Percentiles rank a stretch among this genome's conserved stretches.
These are phyloP conservation scores for Volucella inanis DNA, from an alignment of 2,888 invertebrate genomes.

Conservation along the genomic window DNA sequence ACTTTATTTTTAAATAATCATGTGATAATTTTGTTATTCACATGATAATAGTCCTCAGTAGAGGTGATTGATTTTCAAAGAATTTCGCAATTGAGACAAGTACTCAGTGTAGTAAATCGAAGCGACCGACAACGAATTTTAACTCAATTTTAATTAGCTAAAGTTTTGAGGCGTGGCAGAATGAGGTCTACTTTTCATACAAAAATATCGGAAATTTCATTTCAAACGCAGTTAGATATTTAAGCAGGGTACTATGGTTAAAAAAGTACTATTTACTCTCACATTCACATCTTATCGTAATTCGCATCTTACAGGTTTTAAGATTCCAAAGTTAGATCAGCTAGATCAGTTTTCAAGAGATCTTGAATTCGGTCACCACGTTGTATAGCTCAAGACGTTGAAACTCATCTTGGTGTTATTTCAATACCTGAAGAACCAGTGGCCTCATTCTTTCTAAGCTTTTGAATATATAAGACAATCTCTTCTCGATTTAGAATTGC, in stretches of 20 bases:
- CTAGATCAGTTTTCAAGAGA: too few relatives aligned
- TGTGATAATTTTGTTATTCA: conserved; percentile 74
- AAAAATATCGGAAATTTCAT: not conserved
- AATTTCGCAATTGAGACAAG: conserved; percentile 63
- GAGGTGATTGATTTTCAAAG: conserved; percentile 74
- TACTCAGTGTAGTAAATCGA: not conserved
- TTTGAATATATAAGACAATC: too few relatives aligned
- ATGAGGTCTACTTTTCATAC: conserved; percentile 9
- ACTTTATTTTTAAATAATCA: conserved; percentile 71
- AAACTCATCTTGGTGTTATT: too few relatives aligned
- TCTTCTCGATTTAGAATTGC: too few relatives aligned
- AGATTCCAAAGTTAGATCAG: too few relatives aligned
- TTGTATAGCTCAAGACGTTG: too few relatives aligned
- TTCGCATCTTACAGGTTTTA: too few relatives aligned
- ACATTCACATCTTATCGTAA: too few relatives aligned
- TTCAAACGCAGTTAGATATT: not conserved
- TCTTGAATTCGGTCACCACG: too few relatives aligned
- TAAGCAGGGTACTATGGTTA: not conserved
- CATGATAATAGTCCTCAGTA: conserved; percentile 73
- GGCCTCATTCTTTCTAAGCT: too few relatives aligned
- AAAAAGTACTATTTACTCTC: too few relatives aligned
- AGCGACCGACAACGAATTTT: not conserved
- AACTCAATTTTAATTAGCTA: conserved; percentile 18
- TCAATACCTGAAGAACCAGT: too few relatives aligned
- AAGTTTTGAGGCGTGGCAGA: conserved; percentile 54